Conservation (phyloP, 2,797 vertebrate species). For the Eurystomus glaucurus region DNA sequence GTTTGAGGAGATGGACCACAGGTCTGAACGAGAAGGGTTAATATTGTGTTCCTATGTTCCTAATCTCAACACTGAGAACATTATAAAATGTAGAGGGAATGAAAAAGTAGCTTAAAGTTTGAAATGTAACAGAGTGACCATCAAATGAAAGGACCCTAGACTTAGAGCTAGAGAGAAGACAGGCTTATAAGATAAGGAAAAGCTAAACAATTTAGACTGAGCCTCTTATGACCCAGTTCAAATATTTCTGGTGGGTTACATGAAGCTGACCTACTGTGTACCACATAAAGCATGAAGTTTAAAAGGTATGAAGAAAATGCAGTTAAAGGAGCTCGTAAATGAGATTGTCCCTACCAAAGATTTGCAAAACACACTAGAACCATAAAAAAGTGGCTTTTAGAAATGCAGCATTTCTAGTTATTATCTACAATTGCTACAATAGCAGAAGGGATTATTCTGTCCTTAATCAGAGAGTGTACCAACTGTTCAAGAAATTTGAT, state of each 20-base stretch:
- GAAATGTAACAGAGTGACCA: not conserved
- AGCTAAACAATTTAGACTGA: slow-evolving; percentile 64
- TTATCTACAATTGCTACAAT: slow-evolving; percentile 26
- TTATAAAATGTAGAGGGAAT: not conserved
- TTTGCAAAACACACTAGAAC: slow-evolving; percentile 72
- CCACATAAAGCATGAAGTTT: slow-evolving; percentile 52
- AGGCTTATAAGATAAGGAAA: slow-evolving; percentile 44
- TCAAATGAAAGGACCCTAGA: not conserved
- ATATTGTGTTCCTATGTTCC: not conserved
- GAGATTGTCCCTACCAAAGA: slow-evolving; percentile 71
- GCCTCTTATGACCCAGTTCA: slow-evolving; percentile 68
- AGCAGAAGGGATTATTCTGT: slow-evolving; percentile 16
- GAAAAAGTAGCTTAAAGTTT: slow-evolving; percentile 1
- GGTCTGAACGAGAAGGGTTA: not conserved
- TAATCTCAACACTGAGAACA: not conserved
- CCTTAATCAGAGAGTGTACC: slow-evolving; percentile 63
- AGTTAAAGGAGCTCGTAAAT: slow-evolving; percentile 80
- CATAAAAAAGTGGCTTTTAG: slow-evolving; percentile 70
- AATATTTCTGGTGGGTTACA: slow-evolving; percentile 56
- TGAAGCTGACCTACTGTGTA: slow-evolving; percentile 64
- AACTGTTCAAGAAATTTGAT: slow-evolving; percentile 72
- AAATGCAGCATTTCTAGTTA: slow-evolving; percentile 66
- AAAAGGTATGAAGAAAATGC: slow-evolving; percentile 75
- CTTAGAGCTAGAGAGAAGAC: not conserved
- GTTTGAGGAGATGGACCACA: not conserved